These are phyloP conservation scores for Didymodactylos carnosus DNA, from an alignment of 2,888 invertebrate genomes.

Conservation along the genomic window DNA sequence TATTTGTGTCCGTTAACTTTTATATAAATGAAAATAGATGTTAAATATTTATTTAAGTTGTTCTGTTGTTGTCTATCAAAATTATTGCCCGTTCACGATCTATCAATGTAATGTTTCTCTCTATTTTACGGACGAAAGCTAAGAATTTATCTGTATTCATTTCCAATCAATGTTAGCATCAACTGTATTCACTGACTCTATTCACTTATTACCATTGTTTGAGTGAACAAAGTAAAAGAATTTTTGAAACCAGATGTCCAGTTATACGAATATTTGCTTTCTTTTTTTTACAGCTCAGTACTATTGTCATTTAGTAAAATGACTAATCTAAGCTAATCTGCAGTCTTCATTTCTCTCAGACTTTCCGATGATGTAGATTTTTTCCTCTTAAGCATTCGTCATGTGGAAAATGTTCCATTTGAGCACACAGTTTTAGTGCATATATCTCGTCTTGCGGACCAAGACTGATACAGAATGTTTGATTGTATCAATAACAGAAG, in stretches of 20 bases:
- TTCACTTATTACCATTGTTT: not conserved
- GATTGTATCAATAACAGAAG: too few species aligned
- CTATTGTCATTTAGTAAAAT: too few species aligned
- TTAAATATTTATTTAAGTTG: not conserved
- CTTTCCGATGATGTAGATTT: too few species aligned
- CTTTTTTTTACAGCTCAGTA: too few species aligned
- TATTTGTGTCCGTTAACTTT: not conserved
- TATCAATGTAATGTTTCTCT: not conserved
- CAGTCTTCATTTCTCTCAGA: too few species aligned
- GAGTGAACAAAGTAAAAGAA: not conserved
- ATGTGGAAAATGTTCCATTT: too few species aligned
- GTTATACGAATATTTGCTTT: too few species aligned
- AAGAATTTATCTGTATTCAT: not conserved
- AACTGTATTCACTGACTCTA: not conserved
- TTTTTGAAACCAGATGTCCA: not conserved
- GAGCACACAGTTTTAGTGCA: too few species aligned
- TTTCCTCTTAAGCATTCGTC: too few species aligned
- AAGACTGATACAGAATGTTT: too few species aligned
- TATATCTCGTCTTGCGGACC: too few species aligned
- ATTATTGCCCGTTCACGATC: not conserved
- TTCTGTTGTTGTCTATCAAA: not conserved
- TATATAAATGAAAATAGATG: not conserved
- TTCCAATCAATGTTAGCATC: not conserved
- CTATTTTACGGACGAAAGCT: not conserved
- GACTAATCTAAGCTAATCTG: too few species aligned